phyloP scores from a whole-genome alignment of 64 coral and sea anemone species.

The Pocillopora damicornis region DNA sequence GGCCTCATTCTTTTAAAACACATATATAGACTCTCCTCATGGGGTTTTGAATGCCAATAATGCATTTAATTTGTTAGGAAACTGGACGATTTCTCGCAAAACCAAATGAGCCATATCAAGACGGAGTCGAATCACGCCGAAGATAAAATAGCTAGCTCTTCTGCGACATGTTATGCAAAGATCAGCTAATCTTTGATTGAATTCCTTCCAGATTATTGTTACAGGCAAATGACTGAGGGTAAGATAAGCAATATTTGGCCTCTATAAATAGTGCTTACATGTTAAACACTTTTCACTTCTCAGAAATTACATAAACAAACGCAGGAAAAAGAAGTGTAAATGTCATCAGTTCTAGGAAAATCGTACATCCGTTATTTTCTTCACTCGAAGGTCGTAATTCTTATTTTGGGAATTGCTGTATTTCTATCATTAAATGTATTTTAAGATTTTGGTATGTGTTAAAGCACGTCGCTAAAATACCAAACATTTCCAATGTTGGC shows the following conservation, averaged over 20 bases:
- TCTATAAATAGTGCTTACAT: constrained; percentile 19
- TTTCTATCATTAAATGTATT: background rate
- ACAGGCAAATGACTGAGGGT: background rate
- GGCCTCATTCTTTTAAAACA: background rate
- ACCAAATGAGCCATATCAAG: background rate
- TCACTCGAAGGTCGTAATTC: background rate
- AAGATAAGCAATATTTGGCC: background rate
- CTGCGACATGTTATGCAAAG: background rate
- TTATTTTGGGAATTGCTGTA: background rate
- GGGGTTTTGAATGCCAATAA: background rate
- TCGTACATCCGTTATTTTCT: background rate
- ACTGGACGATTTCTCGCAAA: background rate
- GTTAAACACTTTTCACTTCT: background rate
- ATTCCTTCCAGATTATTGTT: background rate
- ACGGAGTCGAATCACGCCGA: background rate
- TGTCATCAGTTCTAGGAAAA: background rate
- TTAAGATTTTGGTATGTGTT: too few relatives aligned
- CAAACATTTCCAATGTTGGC: background rate
- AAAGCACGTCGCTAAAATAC: background rate
- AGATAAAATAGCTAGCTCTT: background rate
- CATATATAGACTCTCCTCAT: too few relatives aligned
- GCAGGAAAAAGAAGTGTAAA: background rate
- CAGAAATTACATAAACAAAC: background rate
- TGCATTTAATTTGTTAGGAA: too few relatives aligned
- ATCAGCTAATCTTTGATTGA: background rate